Conservation (phyloP, 2,797 vertebrate species). For the Coranthus polyacanthus region DNA sequence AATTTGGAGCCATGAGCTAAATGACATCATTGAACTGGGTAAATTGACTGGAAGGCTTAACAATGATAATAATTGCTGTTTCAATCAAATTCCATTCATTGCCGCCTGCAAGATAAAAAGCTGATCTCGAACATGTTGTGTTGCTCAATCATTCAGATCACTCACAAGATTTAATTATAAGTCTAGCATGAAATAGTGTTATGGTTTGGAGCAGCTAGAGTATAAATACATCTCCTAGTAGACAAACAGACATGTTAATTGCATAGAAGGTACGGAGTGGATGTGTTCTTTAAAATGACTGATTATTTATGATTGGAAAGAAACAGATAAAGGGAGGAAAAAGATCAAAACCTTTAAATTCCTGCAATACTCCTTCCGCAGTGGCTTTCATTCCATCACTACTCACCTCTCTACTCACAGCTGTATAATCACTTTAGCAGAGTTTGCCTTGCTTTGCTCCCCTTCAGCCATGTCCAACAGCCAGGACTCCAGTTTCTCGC, state of each 20-base stretch:
- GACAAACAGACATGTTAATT: conserved; percentile 33
- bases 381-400: conserved; percentile 23
- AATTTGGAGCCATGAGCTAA: conserved; percentile 41
- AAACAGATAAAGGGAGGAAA: conserved; percentile 36
- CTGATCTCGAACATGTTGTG: conserved; percentile 34
- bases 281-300: conserved; percentile 12
- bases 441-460: conserved; percentile 26
- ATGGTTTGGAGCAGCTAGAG: conserved; percentile 15
- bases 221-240: conserved; percentile 23
- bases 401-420: conserved; percentile 50
- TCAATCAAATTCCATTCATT: conserved; percentile 63
- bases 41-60: conserved; percentile 63
- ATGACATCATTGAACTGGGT: conserved; percentile 55
- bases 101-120: conserved; percentile 52
- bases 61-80: conserved; percentile 57
- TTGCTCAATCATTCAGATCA: conserved; percentile 48
- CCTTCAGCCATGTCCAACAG: conserved; percentile 25
- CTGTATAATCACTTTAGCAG: conserved; percentile 54
- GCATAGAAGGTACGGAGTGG: background rate
- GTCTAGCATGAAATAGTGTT: conserved; percentile 36
- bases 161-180: conserved; percentile 56
- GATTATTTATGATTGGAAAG: conserved; percentile 14
- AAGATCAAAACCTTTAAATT: conserved; percentile 40
- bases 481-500: conserved; percentile 28
- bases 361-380: conserved; percentile 30